These are phyloP conservation scores for Notamacropus eugenii DNA, from an alignment of 2,797 vertebrate genomes.

Conservation along the genomic window DNA sequence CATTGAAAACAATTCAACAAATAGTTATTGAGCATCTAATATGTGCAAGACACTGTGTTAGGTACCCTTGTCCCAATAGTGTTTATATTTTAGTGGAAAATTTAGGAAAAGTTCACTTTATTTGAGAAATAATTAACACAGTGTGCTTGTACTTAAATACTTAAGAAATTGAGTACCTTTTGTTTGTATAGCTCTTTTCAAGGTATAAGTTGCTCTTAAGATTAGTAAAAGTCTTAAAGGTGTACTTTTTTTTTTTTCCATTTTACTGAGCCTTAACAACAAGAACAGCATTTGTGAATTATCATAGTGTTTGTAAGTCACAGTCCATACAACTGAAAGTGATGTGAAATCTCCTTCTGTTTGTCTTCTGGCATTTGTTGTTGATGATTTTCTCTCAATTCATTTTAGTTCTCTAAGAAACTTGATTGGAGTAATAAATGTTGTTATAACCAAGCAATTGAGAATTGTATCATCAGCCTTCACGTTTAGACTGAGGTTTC, in stretches of 20 bases:
- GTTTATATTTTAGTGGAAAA: neutral
- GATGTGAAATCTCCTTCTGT: conserved; percentile 27
- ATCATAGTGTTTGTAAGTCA: conserved; percentile 54
- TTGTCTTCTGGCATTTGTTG: conserved; percentile 8
- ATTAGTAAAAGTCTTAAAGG: conserved; percentile 53
- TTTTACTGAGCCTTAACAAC: conserved; percentile 72
- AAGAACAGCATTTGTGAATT: conserved; percentile 59
- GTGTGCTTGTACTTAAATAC: conserved; percentile 44
- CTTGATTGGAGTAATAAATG: conserved; percentile 44
- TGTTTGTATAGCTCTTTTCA: conserved; percentile 44
- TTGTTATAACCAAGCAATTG: neutral
- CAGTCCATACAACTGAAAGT: conserved; percentile 32
- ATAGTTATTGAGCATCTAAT: neutral
- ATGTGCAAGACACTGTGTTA: neutral
- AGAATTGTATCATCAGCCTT: conserved; percentile 8
- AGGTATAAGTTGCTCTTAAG: conserved; percentile 19
- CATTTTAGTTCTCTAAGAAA: conserved; percentile 53
- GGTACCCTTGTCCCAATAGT: neutral
- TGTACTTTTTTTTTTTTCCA: conserved; percentile 60
- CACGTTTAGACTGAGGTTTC: conserved; percentile 44
- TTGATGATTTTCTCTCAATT: conserved; percentile 24
- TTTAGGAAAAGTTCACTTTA: conserved; percentile 27
- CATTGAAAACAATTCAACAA: conserved; percentile 35
- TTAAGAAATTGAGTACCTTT: conserved; percentile 44
- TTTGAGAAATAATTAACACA: conserved; percentile 57